Conservation (phyloP, 2,797 vertebrate species). For the Pangasius djambal region DNA sequence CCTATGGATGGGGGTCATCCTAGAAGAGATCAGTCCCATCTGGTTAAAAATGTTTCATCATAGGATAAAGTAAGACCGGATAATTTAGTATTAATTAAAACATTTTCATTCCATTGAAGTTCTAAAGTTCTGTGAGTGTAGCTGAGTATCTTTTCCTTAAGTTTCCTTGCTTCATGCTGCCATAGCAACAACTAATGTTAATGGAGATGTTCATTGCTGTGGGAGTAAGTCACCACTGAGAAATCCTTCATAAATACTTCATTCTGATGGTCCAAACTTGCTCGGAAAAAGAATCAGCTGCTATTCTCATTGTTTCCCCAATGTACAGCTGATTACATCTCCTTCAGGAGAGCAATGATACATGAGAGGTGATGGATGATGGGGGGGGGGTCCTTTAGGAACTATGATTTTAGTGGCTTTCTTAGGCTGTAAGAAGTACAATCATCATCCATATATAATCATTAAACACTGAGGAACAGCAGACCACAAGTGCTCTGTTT, state of each 20-base stretch:
- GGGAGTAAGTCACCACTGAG: not conserved
- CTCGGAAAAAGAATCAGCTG: not conserved
- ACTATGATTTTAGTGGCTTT: not conserved
- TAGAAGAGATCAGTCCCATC: not conserved
- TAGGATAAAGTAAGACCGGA: not conserved
- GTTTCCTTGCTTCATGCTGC: not conserved
- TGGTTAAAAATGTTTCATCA: not conserved
- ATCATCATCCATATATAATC: not conserved
- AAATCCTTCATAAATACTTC: not conserved
- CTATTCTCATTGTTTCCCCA: not conserved
- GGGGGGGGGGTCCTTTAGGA: no score
- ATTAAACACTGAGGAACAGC: no score
- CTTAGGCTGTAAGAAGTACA: not conserved
- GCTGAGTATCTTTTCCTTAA: not conserved
- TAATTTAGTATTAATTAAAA: conserved; percentile 7
- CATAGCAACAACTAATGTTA: not conserved
- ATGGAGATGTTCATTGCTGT: not conserved
- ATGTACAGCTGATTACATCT: not conserved
- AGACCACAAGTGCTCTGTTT: not conserved
- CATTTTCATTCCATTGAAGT: not conserved
- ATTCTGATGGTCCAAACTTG: not conserved
- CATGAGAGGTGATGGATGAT: no score
- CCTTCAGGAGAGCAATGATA: not conserved
- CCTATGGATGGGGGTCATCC: not conserved
- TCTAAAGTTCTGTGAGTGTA: not conserved